These are phyloP conservation scores for Hyposoter dolosus DNA, from an alignment of 2,888 invertebrate genomes.

Conservation along the genomic window DNA sequence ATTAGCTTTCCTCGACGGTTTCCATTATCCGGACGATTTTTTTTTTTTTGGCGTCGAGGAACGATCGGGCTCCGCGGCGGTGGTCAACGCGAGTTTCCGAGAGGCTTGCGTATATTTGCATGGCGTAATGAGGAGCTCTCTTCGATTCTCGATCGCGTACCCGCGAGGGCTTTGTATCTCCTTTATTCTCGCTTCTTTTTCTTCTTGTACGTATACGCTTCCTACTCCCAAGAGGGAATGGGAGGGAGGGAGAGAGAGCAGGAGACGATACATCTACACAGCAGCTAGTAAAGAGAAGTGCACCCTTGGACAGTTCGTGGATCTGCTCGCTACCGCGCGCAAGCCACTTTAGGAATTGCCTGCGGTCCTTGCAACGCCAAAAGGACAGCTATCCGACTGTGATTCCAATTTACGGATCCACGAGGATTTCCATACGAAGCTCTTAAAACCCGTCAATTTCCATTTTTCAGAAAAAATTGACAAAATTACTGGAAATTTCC, in stretches of 20 bases:
- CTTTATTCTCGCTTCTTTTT: slow-evolving; percentile 23
- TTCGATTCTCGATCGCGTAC: slow-evolving; percentile 59
- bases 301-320: slow-evolving; percentile 41
- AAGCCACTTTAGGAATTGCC: slow-evolving; percentile 70
- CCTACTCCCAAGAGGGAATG: not conserved
- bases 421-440: not conserved
- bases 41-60: slow-evolving; percentile 18
- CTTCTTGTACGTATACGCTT: slow-evolving; percentile 6
- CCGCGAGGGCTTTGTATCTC: slow-evolving; percentile 23
- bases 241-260: not conserved
- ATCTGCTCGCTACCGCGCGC: slow-evolving; percentile 57
- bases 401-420: slow-evolving; percentile 12
- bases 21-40: not conserved
- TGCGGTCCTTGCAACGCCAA: slow-evolving; percentile 57
- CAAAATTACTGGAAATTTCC: not conserved
- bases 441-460: not conserved
- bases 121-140: slow-evolving; percentile 75
- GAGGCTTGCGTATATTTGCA: slow-evolving; percentile 72
- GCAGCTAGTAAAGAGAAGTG: slow-evolving; percentile 39
- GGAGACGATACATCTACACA: slow-evolving; percentile 46
- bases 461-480: not conserved
- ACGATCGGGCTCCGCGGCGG: slow-evolving; percentile 40
- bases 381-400: slow-evolving; percentile 55
- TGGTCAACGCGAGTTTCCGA: slow-evolving; percentile 68
- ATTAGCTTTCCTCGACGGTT: slow-evolving; percentile 13